Evolutionary conservation across 2,113 vertebrate genomes (phyloP).

Genomic region (Gambusia affinis): DNA sequence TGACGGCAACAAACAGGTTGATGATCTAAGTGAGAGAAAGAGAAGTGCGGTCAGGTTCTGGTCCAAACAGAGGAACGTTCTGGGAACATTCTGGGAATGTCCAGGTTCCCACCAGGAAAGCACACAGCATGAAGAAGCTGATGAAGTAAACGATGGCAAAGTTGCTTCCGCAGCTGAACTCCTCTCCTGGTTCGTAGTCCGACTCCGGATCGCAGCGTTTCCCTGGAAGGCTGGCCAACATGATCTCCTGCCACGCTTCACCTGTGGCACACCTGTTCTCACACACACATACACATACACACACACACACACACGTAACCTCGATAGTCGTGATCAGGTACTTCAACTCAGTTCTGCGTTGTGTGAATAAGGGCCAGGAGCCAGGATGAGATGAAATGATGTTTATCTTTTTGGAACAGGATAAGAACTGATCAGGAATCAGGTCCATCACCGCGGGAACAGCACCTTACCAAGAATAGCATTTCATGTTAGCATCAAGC

Average conservation of each 20-base stretch:
- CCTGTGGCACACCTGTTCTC: conserved; percentile 88
- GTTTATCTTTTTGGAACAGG: too few species aligned
- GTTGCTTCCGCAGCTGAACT: conserved; percentile 92
- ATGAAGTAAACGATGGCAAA: conserved; percentile 95
- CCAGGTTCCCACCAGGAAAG: conserved; percentile 85
- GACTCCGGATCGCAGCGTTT: conserved; percentile 91
- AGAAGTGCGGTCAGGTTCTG: neutral
- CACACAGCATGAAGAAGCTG: conserved; percentile 97
- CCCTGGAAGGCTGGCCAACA: conserved; percentile 89
- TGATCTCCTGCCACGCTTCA: conserved; percentile 94
- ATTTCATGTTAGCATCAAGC: too few species aligned
- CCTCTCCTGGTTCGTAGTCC: conserved; percentile 86
- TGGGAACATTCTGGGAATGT: neutral
- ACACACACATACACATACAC: conserved; percentile 9
- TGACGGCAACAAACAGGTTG: conserved; percentile 94
- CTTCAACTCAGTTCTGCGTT: too few species aligned
- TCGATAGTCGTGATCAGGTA: too few species aligned
- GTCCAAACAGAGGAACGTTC: neutral
- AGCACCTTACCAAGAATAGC: too few species aligned
- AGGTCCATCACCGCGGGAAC: too few species aligned
- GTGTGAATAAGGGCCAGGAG: too few species aligned
- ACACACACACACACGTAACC: neutral
- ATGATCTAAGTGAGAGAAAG: conserved; percentile 84
- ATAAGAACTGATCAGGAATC: too few species aligned
- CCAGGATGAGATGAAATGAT: too few species aligned